Conservation (phyloP, 2,797 vertebrate species). For the Ptychadena robeensis region DNA sequence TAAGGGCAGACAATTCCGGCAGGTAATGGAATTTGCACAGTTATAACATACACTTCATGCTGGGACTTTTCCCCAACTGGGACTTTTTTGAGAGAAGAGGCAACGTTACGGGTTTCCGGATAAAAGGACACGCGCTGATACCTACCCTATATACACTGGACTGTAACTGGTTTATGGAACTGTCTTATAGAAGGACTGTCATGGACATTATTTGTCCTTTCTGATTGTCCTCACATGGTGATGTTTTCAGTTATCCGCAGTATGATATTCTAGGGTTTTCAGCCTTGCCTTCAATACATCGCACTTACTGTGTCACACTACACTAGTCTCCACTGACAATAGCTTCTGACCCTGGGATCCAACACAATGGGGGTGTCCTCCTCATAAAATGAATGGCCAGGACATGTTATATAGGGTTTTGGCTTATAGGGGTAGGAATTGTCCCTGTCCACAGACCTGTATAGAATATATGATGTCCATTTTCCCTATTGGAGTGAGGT, state of each 20-base stretch:
- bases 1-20: conserved; percentile 44
- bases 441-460: not conserved
- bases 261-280: conserved; percentile 19
- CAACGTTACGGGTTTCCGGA: conserved; percentile 23
- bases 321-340: conserved; percentile 19
- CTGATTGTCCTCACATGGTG: conserved; percentile 9
- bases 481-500: not conserved
- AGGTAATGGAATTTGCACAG: conserved; percentile 52
- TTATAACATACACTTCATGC: conserved; percentile 12
- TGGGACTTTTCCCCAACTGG: conserved; percentile 6
- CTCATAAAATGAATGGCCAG: conserved; percentile 11
- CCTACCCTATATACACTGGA: conserved; percentile 42
- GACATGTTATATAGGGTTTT: conserved; percentile 35
- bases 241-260: not conserved
- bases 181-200: conserved; percentile 4
- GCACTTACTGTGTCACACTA: conserved; percentile 27
- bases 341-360: not conserved
- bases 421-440: conserved; percentile 21
- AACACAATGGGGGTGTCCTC: not conserved
- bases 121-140: conserved; percentile 14
- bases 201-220: not conserved
- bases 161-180: conserved; percentile 40
- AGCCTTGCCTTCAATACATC: conserved; percentile 11
- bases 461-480: not conserved
- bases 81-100: conserved; percentile 5